phyloP scores from a whole-genome alignment of 1,140 invertebrate genomes.

The Orchesella cincta region DNA sequence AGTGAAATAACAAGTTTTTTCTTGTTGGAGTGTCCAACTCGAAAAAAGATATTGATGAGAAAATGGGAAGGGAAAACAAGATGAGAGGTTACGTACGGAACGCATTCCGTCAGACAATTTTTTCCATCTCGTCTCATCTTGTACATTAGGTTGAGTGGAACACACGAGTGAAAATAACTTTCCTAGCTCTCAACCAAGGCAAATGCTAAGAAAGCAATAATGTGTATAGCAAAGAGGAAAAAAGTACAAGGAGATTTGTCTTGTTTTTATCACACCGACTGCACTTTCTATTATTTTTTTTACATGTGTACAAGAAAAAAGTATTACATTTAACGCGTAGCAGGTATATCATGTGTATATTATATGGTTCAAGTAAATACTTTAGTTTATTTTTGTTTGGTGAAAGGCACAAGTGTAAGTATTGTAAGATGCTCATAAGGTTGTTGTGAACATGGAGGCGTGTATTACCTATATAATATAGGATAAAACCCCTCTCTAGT shows the following conservation, averaged over 20 bases:
- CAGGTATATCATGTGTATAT: neutral
- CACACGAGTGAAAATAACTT: neutral
- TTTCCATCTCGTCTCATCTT: neutral
- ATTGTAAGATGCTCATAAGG: neutral
- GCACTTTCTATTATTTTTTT: conserved; percentile 10
- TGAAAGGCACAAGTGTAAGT: neutral
- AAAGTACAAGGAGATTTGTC: conserved; percentile 8
- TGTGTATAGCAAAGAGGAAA: conserved; percentile 2
- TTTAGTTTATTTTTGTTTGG: neutral
- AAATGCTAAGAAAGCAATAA: neutral
- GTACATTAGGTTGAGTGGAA: neutral
- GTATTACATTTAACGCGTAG: neutral
- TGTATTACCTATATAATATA: neutral
- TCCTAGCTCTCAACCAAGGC: neutral
- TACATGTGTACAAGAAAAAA: neutral
- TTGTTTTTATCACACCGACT: conserved; percentile 18
- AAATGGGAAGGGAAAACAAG: conserved; percentile 20
- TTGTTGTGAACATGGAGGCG: neutral
- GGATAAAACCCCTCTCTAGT: neutral
- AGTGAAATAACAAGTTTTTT: neutral
- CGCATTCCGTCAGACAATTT: conserved; percentile 17
- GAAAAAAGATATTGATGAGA: conserved; percentile 17
- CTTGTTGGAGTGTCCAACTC: neutral
- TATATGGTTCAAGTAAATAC: neutral
- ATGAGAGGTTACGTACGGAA: neutral